These are phyloP conservation scores for Oegoconia quadripuncta DNA, from an alignment of 2,888 invertebrate genomes.

Conservation along the genomic window DNA sequence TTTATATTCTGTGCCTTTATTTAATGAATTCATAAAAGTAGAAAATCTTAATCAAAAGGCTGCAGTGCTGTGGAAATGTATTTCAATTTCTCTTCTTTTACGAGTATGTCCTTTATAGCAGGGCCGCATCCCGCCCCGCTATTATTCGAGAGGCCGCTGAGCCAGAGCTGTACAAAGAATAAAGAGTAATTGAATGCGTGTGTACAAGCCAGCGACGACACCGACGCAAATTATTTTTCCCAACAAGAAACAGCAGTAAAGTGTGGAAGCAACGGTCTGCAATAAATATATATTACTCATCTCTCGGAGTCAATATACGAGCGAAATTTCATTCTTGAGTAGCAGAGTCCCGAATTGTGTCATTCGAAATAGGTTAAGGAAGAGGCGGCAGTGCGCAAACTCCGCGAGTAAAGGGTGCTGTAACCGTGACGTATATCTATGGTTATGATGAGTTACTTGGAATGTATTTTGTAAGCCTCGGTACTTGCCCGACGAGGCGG, in stretches of 20 bases:
- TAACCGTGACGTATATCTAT: conserved; percentile 32
- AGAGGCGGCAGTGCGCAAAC: conserved; percentile 44
- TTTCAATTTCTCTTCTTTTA: no score
- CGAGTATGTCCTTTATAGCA: conserved; percentile 30
- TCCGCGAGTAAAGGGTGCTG: conserved; percentile 36
- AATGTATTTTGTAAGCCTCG: conserved; percentile 25
- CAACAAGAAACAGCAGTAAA: conserved; percentile 32
- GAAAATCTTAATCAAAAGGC: no score
- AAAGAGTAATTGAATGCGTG: conserved; percentile 32
- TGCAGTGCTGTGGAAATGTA: no score
- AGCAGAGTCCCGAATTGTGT: conserved; percentile 36
- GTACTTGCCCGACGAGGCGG: conserved; percentile 14
- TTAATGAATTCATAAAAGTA: no score
- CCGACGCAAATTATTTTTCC: conserved; percentile 22
- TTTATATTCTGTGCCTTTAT: no score
- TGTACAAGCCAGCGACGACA: conserved; percentile 23
- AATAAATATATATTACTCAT: conserved; percentile 35
- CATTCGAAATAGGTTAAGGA: conserved; percentile 45
- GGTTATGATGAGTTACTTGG: conserved; percentile 27
- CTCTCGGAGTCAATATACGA: conserved; percentile 30
- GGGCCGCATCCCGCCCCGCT: conserved; percentile 16
- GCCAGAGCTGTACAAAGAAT: conserved; percentile 26
- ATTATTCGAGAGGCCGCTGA: conserved; percentile 17
- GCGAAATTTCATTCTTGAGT: conserved; percentile 28
- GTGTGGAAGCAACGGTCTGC: conserved; percentile 26